Conservation (phyloP, 2,797 vertebrate species). For the Lagocephalus sceleratus region DNA sequence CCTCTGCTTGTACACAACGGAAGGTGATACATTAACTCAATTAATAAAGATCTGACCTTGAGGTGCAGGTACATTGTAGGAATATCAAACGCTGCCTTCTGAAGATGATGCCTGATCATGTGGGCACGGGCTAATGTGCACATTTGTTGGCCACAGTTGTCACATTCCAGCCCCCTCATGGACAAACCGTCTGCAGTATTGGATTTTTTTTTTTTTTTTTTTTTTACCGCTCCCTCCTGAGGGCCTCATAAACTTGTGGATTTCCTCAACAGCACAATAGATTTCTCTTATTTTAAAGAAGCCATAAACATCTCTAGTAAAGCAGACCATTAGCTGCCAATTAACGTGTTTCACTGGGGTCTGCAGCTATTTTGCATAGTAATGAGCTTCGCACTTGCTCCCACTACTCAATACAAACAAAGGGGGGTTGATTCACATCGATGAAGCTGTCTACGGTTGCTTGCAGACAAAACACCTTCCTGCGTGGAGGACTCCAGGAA, state of each 20-base stretch:
- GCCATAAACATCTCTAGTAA: constrained; percentile 63
- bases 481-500: too few relatives aligned
- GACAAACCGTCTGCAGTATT: constrained; percentile 5
- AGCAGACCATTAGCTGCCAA: constrained; percentile 66
- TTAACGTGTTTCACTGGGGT: constrained; percentile 59
- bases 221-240: constrained; percentile 21
- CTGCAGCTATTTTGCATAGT: constrained; percentile 68
- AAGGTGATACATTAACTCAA: too few relatives aligned
- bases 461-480: too few relatives aligned
- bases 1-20: too few relatives aligned
- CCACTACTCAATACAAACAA: constrained; percentile 27
- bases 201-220: constrained; percentile 3
- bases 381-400: constrained; percentile 48
- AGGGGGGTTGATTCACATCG: constrained; percentile 18
- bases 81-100: background rate
- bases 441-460: background rate
- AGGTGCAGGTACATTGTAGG: too few relatives aligned
- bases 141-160: background rate
- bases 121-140: background rate
- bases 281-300: constrained; percentile 60
- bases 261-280: constrained; percentile 51
- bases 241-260: constrained; percentile 31
- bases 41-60: too few relatives aligned
- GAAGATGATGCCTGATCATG: background rate
- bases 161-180: background rate